Evolutionary conservation across 2,888 invertebrate species (phyloP).

Genomic region (Drosophila macrothrix): DNA sequence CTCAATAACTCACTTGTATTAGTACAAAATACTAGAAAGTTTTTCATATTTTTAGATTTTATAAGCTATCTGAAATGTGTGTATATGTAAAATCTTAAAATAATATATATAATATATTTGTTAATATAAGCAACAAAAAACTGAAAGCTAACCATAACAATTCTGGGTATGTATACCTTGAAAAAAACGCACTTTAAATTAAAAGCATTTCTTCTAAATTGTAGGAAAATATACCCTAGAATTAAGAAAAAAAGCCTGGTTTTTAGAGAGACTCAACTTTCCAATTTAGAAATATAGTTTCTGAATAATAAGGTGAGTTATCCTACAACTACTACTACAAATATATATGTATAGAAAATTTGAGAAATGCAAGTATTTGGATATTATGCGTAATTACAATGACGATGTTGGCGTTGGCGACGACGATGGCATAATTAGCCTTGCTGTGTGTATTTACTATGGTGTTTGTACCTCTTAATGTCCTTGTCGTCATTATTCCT

Average conservation of each 20-base stretch:
- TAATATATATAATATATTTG: neutral
- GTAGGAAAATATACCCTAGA: neutral
- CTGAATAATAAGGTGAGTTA: neutral
- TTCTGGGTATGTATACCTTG: neutral
- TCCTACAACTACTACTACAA: neutral
- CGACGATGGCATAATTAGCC: conserved; percentile 73
- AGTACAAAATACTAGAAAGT: neutral
- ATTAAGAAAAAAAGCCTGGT: neutral
- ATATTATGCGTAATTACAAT: conserved; percentile 72
- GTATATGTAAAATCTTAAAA: neutral
- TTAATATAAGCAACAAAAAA: neutral
- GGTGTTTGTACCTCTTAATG: conserved; percentile 6
- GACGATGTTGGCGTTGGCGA: conserved; percentile 43
- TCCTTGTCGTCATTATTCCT: conserved; percentile 13
- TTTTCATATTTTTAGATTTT: neutral
- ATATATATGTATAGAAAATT: conserved; percentile 6
- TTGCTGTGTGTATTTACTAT: conserved; percentile 53
- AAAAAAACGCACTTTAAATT: neutral
- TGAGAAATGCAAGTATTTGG: conserved; percentile 30
- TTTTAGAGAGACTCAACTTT: neutral
- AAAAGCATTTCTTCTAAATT: neutral
- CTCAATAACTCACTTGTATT: neutral
- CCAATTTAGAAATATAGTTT: neutral
- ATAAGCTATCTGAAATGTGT: neutral
- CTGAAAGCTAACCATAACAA: neutral